Conservation (phyloP, 2,113 vertebrate species). For the Beaufortia kweichowensis region DNA sequence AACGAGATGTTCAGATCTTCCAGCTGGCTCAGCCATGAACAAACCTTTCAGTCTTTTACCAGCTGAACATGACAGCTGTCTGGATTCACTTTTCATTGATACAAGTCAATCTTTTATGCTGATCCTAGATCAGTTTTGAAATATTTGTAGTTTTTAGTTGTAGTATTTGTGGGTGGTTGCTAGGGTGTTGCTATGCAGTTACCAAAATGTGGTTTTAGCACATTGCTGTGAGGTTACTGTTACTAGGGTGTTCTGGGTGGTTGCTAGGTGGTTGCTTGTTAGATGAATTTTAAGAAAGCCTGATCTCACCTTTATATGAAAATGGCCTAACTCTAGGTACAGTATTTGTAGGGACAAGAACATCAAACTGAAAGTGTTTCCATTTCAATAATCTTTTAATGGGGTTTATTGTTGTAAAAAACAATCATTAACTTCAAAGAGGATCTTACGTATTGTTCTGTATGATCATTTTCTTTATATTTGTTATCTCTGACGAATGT, state of each 20-base stretch:
- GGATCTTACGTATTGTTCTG: neutral
- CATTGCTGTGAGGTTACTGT: too few species aligned
- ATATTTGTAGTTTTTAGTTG: too few species aligned
- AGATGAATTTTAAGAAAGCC: too few species aligned
- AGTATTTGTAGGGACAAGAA: too few species aligned
- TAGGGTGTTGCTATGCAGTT: too few species aligned
- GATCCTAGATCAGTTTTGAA: neutral
- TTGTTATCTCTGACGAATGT: neutral
- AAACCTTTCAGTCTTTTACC: constrained; percentile 25
- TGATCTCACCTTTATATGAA: too few species aligned
- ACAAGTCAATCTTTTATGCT: neutral
- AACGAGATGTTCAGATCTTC: neutral
- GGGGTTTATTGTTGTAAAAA: neutral
- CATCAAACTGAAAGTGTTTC: too few species aligned
- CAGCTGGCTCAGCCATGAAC: too few species aligned
- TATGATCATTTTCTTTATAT: neutral
- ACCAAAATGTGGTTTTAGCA: neutral
- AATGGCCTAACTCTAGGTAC: too few species aligned
- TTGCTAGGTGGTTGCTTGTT: neutral
- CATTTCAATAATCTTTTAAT: too few species aligned
- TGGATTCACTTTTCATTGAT: neutral
- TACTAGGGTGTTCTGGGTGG: too few species aligned
- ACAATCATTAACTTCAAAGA: neutral
- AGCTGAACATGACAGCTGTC: constrained; percentile 56
- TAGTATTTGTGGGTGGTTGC: neutral